phyloP scores from a whole-genome alignment of 2,797 vertebrate species.

The Sebastes kiyomatsui region DNA sequence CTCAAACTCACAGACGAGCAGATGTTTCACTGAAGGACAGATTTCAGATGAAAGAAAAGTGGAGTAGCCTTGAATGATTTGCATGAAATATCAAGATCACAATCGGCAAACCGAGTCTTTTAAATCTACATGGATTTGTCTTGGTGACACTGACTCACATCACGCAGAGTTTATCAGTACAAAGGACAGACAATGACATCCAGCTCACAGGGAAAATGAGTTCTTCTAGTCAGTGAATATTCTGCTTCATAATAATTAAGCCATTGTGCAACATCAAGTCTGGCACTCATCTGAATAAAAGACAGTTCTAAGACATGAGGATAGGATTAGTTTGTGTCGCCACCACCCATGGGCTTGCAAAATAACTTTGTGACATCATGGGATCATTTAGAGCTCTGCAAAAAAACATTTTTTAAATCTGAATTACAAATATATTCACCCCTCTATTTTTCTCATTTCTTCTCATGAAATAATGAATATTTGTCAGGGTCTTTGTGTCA shows the following conservation, averaged over 20 bases:
- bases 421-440: neutral
- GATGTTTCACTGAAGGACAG: neutral
- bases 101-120: neutral
- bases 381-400: neutral
- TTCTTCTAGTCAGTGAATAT: neutral
- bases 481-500: neutral
- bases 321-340: neutral
- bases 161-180: neutral
- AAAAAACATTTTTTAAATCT: conserved; percentile 1
- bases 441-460: neutral
- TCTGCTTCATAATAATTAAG: neutral
- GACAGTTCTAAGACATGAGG: neutral
- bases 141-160: neutral
- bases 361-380: neutral
- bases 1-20: neutral
- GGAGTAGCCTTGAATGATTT: neutral
- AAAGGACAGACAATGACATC: neutral
- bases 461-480: neutral
- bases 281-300: conserved; percentile 1
- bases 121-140: neutral
- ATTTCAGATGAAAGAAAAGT: neutral
- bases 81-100: neutral
- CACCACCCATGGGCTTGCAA: neutral
- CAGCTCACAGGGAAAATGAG: neutral
- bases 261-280: neutral